A percentile compares a stretch with the other conserved stretches of the same genome.
Evolutionary conservation across 2,888 invertebrate genomes (phyloP).

Genomic region (Drosophila rellima): DNA sequence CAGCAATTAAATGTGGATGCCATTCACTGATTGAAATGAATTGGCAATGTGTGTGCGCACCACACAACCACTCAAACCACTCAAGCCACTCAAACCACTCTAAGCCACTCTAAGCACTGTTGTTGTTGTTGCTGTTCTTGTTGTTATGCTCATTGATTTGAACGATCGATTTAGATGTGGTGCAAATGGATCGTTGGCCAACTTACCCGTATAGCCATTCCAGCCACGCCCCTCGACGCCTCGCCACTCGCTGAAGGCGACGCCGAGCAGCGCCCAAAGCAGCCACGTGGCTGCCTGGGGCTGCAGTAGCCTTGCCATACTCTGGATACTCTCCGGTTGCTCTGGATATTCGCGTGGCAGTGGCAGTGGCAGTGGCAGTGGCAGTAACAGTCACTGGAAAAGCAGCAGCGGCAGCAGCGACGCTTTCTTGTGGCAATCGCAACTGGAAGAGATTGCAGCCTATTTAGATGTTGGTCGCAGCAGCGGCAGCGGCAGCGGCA

Average conservation of each 20-base stretch:
- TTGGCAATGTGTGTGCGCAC: conserved; percentile 45
- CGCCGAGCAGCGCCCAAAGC: conserved; percentile 60
- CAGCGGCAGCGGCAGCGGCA: conserved; percentile 9
- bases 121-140: background rate
- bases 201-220: conserved; percentile 58
- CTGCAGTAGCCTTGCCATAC: conserved; percentile 62
- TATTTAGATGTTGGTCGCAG: conserved; percentile 11
- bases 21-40: conserved; percentile 75
- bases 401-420: conserved; percentile 19
- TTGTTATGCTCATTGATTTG: conserved; percentile 1
- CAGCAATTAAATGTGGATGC: conserved; percentile 71
- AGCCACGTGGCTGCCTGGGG: conserved; percentile 66
- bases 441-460: conserved; percentile 51
- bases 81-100: background rate
- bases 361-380: conserved; percentile 1
- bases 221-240: conserved; percentile 47
- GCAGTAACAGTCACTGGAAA: too few species aligned
- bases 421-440: conserved; percentile 21
- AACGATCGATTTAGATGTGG: background rate
- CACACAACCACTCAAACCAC: background rate
- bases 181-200: conserved; percentile 2
- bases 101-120: too few species aligned
- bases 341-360: background rate
- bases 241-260: conserved; percentile 32
- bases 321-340: conserved; percentile 8